Conservation (phyloP, 1,140 invertebrate species). For the Drosophila arizonae region DNA sequence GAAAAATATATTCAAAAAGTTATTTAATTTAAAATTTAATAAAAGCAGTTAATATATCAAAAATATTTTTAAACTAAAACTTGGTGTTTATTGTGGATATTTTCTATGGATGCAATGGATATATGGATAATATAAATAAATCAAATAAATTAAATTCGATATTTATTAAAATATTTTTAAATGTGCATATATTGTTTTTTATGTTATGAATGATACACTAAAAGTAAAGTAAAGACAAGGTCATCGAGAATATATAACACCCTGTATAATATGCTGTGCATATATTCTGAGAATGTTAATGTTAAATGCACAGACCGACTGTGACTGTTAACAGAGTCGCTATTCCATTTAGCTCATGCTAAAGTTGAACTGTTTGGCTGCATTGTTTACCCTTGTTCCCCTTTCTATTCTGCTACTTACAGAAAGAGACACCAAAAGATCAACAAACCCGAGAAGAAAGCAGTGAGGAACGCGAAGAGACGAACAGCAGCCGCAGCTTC, state of each 20-base stretch:
- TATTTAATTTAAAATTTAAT: neutral
- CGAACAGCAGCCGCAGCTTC: constrained; percentile 22
- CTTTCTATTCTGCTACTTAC: constrained; percentile 77
- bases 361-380: constrained; percentile 51
- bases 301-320: neutral
- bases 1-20: neutral
- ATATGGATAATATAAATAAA: no score
- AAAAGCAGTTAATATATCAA: neutral
- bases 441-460: constrained; percentile 48
- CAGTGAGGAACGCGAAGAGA: constrained; percentile 36
- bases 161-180: no score
- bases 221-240: neutral
- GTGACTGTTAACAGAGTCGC: neutral
- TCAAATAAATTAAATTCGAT: no score
- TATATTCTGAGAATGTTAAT: constrained; percentile 4
- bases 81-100: neutral
- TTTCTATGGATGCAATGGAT: no score
- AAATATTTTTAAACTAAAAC: neutral
- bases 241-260: neutral
- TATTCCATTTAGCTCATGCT: constrained; percentile 55
- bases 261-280: constrained; percentile 3
- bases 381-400: constrained; percentile 79
- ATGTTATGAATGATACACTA: no score
- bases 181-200: no score
- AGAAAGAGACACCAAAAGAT: constrained; percentile 46